Evolutionary conservation across 1,140 invertebrate species (phyloP).

Genomic region (Rhagoletis pomonella): DNA sequence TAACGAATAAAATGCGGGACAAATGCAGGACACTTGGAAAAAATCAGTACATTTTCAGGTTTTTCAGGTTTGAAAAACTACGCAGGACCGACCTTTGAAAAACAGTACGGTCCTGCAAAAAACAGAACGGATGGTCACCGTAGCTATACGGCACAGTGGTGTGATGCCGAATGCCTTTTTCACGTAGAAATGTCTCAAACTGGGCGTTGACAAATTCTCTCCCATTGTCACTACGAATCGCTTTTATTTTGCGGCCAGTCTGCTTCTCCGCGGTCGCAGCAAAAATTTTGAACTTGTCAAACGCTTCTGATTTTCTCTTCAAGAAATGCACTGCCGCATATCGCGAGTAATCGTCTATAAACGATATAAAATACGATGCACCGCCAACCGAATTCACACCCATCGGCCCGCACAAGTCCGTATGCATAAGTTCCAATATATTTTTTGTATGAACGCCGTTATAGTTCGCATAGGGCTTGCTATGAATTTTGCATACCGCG

Average conservation of each 20-base stretch:
- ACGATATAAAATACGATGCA: constrained; percentile 64
- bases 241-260: constrained; percentile 66
- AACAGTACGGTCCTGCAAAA: too few species aligned
- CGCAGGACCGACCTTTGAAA: too few species aligned
- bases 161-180: too few species aligned
- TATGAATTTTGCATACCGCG: neutral
- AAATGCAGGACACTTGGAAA: too few species aligned
- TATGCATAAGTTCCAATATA: constrained; percentile 52
- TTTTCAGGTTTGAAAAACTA: too few species aligned
- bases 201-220: constrained; percentile 64
- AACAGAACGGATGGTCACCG: too few species aligned
- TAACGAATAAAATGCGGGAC: too few species aligned
- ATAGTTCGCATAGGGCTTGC: neutral
- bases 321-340: neutral
- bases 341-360: constrained; percentile 63
- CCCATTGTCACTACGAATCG: constrained; percentile 71
- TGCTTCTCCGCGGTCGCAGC: constrained; percentile 58
- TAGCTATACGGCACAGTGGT: too few species aligned
- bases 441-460: neutral
- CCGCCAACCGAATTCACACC: constrained; percentile 61
- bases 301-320: constrained; percentile 55
- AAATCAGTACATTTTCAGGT: too few species aligned
- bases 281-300: constrained; percentile 53
- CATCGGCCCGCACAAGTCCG: constrained; percentile 70
- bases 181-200: too few species aligned